Evolutionary conservation across 2,113 vertebrate genomes (phyloP).

Genomic region (Siniperca chuatsi): DNA sequence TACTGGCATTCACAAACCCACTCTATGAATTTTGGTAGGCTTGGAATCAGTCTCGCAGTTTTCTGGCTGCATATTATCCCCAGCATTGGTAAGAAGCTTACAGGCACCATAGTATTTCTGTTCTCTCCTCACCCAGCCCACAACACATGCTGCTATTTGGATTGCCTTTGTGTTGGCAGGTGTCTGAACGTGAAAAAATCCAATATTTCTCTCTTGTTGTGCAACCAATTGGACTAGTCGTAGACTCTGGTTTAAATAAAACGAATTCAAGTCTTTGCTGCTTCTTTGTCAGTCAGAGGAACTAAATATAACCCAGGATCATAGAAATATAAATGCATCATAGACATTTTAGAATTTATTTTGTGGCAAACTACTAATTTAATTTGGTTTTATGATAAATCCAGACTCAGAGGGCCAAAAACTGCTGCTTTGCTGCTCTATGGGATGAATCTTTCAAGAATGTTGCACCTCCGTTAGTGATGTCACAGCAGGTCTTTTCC

Average conservation of each 20-base stretch:
- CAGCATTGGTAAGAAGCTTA: conserved; percentile 75
- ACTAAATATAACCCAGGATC: conserved; percentile 38
- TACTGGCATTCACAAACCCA: conserved; percentile 40
- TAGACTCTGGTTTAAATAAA: conserved; percentile 54
- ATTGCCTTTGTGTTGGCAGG: conserved; percentile 71
- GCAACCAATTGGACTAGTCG: conserved; percentile 62
- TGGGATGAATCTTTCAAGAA: not conserved
- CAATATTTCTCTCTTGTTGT: conserved; percentile 72
- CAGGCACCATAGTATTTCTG: conserved; percentile 62
- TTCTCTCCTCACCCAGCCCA: conserved; percentile 59
- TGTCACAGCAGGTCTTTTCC: conserved; percentile 25
- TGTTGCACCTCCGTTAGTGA: conserved; percentile 1
- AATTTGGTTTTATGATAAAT: conserved; percentile 29
- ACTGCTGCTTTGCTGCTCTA: conserved; percentile 9
- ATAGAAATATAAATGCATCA: conserved; percentile 41
- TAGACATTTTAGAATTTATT: not conserved
- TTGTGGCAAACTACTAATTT: conserved; percentile 7
- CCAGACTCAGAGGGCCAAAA: not conserved
- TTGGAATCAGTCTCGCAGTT: conserved; percentile 64
- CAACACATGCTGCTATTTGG: conserved; percentile 76
- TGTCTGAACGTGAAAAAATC: conserved; percentile 69
- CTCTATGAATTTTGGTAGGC: conserved; percentile 51
- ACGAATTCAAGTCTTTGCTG: conserved; percentile 33
- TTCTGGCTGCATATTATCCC: conserved; percentile 65
- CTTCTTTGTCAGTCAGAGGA: conserved; percentile 30